Evolutionary conservation across 2,888 invertebrate species (phyloP).

Genomic region (Notodonta dromedarius): DNA sequence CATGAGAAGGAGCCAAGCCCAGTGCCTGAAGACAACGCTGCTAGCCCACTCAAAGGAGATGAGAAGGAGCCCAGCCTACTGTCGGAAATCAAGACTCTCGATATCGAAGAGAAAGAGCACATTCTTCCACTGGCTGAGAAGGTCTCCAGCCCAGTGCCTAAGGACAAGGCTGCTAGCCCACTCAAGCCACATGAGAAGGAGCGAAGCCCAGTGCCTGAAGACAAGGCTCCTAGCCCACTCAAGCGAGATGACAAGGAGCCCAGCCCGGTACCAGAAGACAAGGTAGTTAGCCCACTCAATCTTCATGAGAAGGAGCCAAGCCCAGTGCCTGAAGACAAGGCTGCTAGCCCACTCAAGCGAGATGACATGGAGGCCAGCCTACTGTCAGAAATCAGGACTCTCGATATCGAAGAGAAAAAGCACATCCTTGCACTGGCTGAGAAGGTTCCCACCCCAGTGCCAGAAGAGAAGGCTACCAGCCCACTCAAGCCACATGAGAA

Average conservation of each 20-base stretch:
- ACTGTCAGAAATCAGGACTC: slow-evolving; percentile 3
- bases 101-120: too few relatives aligned
- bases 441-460: background rate
- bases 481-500: too few relatives aligned
- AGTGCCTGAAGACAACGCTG: slow-evolving; percentile 12
- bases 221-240: slow-evolving; percentile 13
- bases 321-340: background rate
- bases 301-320: slow-evolving; percentile 5
- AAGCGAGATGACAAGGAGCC: slow-evolving; percentile 6
- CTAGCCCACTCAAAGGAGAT: slow-evolving; percentile 18
- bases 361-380: slow-evolving; percentile 7
- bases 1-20: slow-evolving; percentile 14
- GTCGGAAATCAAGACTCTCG: slow-evolving; percentile 14
- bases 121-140: slow-evolving; percentile 16
- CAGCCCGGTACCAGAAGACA: slow-evolving; percentile 10
- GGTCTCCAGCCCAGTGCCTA: slow-evolving; percentile 8
- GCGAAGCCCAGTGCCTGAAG: slow-evolving; percentile 15
- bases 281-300: slow-evolving; percentile 3
- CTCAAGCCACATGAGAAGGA: slow-evolving; percentile 16
- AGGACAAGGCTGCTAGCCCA: slow-evolving; percentile 10
- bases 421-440: background rate
- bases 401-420: too few relatives aligned
- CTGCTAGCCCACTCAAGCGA: background rate
- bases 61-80: slow-evolving; percentile 18
- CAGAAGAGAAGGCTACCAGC: background rate